Percentiles rank a stretch among this genome's conserved stretches.
Conservation (phyloP, 2,797 vertebrate species). For the Dallia pectoralis region DNA sequence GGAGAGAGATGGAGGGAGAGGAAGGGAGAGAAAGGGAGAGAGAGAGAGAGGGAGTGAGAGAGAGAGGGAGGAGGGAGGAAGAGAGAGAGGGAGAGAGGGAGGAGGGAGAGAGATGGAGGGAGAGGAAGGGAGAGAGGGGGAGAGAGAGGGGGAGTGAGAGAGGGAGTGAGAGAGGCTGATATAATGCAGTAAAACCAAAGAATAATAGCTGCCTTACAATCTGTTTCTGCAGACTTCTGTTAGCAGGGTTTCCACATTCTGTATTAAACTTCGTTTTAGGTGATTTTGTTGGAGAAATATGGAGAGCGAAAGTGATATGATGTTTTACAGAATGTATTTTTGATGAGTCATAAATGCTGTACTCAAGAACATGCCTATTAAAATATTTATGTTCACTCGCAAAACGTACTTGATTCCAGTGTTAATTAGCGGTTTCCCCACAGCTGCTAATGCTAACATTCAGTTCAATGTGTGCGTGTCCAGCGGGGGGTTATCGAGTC, state of each 20-base stretch:
- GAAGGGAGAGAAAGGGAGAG: constrained; percentile 1
- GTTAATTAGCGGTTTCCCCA: not conserved
- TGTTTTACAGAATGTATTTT: no score
- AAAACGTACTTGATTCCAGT: not conserved
- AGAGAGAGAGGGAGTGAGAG: not conserved
- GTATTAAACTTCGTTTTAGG: no score
- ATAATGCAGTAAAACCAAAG: not conserved
- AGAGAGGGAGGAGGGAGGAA: constrained; percentile 12
- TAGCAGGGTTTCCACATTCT: not conserved
- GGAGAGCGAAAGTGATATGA: no score
- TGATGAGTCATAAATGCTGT: no score
- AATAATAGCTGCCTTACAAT: not conserved
- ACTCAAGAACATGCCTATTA: no score
- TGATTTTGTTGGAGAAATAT: no score
- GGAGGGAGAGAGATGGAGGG: no score
- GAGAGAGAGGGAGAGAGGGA: not conserved
- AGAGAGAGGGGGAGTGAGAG: no score
- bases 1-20: not conserved
- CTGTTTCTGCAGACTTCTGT: not conserved
- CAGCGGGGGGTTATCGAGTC: not conserved
- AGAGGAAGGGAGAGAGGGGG: no score
- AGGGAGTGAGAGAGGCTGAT: not conserved
- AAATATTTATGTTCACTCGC: no score
- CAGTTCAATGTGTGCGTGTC: not conserved
- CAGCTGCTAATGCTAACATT: not conserved